Evolutionary conservation across 1,140 invertebrate species (phyloP), one percentile per base, ranked within the genome.

Genomic region (Scaptomyza montana): DNA sequence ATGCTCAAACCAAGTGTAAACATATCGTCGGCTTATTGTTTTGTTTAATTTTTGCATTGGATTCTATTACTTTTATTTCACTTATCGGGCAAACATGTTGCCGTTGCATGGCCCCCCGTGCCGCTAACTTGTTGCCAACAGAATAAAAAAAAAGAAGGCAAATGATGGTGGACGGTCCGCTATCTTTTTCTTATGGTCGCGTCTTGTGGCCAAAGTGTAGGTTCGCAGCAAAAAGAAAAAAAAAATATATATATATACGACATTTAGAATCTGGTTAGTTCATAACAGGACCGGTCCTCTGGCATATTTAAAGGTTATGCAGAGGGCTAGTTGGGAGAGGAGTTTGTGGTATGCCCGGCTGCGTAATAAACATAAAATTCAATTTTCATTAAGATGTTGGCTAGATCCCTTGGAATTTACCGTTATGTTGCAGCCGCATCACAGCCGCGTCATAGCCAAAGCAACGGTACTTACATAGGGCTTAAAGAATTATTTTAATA

Each of bases 301-400:
- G 70, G 64, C 70, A 73, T 73, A 84, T 74, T 80, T 67, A 81
- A 84, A 80, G 74, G 68, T 81, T 87, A 67, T 71, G 51, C 55
- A 19, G 75, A 85, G 57, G 57, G 59, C 59, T 33, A 28, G 7
- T n/a, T n/a, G 39, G 5, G 53, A 36, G 30, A 5, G 33, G 59
- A 39, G 53, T 39, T 51, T 74, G 51, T 76, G 79, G 68, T 85
- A 1, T 5, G 81, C 75, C 67, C 45, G 28, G 12, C 50, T 87
- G 78, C 81, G 81, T 86, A 86, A 86, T 86, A 86, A 86, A 86
- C 81, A 86, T 86, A 81, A 87, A 86, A 86, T 87, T 86, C 81
- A 86, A 86, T 86, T 87, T 87, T 86, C 81, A 86, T 86, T 86
- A 86, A 86, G 81, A 81, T 86, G 82, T 86, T 79, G 36, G 70